A percentile compares a stretch with the other conserved stretches of the same genome.
phyloP scores from a whole-genome alignment of 2,888 invertebrate species.

The Nysson spinosus region DNA sequence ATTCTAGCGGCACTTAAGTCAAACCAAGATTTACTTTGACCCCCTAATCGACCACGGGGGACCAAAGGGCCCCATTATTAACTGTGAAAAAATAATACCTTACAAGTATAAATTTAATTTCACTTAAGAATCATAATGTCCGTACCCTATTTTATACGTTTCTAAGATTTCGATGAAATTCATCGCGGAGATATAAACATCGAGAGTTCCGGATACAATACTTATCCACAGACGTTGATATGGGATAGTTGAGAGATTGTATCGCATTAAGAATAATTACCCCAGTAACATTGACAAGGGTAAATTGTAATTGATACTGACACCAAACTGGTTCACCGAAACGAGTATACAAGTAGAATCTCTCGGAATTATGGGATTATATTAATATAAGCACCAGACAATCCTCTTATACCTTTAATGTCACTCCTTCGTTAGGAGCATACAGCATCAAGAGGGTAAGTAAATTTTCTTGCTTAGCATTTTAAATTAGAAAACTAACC shows the following conservation, averaged over 20 bases:
- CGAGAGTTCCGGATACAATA: too few species aligned
- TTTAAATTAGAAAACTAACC: too few species aligned
- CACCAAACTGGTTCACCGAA: constrained; percentile 34
- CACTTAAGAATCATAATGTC: too few species aligned
- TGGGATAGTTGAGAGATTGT: not conserved
- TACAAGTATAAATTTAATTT: not conserved
- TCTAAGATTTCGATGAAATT: not conserved
- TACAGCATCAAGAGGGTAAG: not conserved
- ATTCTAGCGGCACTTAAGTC: constrained; percentile 26
- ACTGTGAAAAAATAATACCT: constrained; percentile 1
- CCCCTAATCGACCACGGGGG: not conserved
- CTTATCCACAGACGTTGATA: too few species aligned
- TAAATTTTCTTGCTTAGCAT: constrained; percentile 21
- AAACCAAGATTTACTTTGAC: constrained; percentile 34
- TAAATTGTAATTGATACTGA: constrained; percentile 51
- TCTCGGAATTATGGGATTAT: constrained; percentile 45
- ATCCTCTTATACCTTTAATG: constrained; percentile 1
- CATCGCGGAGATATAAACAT: not conserved
- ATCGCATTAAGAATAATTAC: constrained; percentile 9
- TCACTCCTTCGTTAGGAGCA: not conserved
- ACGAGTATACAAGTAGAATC: constrained; percentile 28
- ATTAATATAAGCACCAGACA: constrained; percentile 32
- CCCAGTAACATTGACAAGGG: constrained; percentile 43
- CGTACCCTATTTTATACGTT: too few species aligned
- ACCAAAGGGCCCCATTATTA: constrained; percentile 4